Evolutionary conservation across 64 coral and sea anemone genomes (phyloP).

Genomic region (Dendronephthya gigantea): DNA sequence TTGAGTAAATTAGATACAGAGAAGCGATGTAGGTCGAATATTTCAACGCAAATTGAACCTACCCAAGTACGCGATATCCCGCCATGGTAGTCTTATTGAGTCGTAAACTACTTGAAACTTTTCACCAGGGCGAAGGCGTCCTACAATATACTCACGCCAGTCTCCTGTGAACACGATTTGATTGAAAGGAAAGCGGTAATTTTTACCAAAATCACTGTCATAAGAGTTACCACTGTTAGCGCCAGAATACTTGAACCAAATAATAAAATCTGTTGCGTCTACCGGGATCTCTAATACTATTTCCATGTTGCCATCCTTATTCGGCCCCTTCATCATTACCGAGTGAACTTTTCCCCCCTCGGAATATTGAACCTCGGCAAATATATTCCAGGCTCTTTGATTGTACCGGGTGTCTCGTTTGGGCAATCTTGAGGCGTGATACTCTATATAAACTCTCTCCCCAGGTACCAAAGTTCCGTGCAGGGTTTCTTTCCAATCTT

Average conservation of each 20-base stretch:
- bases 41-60: too few species aligned
- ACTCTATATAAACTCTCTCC: neutral
- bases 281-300: neutral
- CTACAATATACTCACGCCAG: neutral
- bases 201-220: neutral
- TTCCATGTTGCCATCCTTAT: neutral
- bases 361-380: neutral
- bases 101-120: neutral
- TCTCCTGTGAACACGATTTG: constrained; percentile 2
- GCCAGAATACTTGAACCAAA: neutral
- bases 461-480: neutral
- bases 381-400: neutral
- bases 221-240: neutral
- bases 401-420: neutral
- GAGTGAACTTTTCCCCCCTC: neutral
- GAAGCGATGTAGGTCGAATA: too few species aligned
- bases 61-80: neutral
- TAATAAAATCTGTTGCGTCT: neutral
- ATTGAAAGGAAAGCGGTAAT: neutral
- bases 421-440: neutral
- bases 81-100: neutral
- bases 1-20: too few species aligned
- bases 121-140: neutral
- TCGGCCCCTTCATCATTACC: neutral
- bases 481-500: neutral